These are phyloP conservation scores for Athalia circularis DNA, from an alignment of 2,888 invertebrate genomes.

Conservation along the genomic window DNA sequence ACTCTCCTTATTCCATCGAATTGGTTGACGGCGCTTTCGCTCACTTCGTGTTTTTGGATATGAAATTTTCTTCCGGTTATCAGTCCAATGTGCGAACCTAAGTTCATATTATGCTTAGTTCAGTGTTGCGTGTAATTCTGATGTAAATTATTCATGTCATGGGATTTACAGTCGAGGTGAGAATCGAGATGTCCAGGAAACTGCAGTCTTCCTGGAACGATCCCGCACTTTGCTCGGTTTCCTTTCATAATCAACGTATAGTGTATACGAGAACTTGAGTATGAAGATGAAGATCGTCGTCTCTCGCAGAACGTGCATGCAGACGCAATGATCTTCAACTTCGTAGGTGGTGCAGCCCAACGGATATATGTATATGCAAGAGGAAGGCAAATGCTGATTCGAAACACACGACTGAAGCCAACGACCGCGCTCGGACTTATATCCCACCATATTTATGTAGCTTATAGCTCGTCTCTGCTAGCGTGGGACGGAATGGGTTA, in stretches of 20 bases:
- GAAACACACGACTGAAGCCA: conserved; percentile 31
- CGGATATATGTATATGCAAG: neutral
- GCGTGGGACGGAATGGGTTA: conserved; percentile 31
- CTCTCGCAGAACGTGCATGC: neutral
- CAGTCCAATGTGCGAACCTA: conserved; percentile 5
- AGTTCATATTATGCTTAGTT: neutral
- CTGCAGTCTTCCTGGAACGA: no score
- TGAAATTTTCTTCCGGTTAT: neutral
- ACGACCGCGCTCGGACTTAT: conserved; percentile 35
- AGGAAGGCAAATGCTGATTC: conserved; percentile 21
- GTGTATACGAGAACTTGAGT: no score
- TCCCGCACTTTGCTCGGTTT: no score
- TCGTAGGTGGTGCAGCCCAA: conserved; percentile 33
- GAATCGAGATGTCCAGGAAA: no score
- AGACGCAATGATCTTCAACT: neutral
- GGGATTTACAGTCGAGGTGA: neutral
- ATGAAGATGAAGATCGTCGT: no score
- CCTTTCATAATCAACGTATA: no score
- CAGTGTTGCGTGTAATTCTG: neutral
- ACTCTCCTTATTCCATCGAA: neutral
- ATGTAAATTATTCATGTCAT: conserved; percentile 13
- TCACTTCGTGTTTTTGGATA: neutral
- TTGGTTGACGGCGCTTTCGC: neutral
- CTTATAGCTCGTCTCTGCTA: neutral
- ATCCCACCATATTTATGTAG: conserved; percentile 34